Conservation (phyloP, 2,113 vertebrate species). For the Hoplias malabaricus region DNA sequence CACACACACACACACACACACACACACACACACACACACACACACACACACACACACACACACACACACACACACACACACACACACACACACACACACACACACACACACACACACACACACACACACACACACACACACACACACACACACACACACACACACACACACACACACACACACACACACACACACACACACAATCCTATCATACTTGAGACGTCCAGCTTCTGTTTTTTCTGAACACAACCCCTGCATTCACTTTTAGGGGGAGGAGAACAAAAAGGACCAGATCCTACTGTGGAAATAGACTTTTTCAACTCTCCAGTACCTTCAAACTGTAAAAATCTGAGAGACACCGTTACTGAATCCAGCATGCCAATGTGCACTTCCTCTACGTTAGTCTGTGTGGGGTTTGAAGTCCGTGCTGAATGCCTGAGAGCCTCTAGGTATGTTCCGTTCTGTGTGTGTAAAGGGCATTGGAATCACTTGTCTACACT, state of each 20-base stretch:
- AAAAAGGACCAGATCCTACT: not conserved
- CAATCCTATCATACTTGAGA: slow-evolving; percentile 71
- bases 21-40: too few relatives aligned
- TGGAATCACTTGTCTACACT: slow-evolving; percentile 31
- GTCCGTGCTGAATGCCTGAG: slow-evolving; percentile 34
- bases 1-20: not conserved
- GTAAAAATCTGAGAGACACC: not conserved
- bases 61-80: slow-evolving; percentile 33
- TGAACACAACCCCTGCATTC: slow-evolving; percentile 12
- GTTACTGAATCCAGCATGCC: slow-evolving; percentile 50
- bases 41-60: too few relatives aligned
- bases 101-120: slow-evolving; percentile 32
- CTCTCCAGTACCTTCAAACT: not conserved
- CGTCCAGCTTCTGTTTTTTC: slow-evolving; percentile 33
- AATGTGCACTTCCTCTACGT: slow-evolving; percentile 37
- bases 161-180: slow-evolving; percentile 30
- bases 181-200: slow-evolving; percentile 21
- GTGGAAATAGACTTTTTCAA: not conserved
- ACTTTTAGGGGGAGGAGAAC: not conserved
- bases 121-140: slow-evolving; percentile 35
- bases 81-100: slow-evolving; percentile 30
- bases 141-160: slow-evolving; percentile 33
- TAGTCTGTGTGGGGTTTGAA: slow-evolving; percentile 42
- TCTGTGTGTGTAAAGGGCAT: slow-evolving; percentile 54
- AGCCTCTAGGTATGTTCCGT: slow-evolving; percentile 53